phyloP scores from a whole-genome alignment of 1,140 invertebrate species.

The Globodera rostochiensis region DNA sequence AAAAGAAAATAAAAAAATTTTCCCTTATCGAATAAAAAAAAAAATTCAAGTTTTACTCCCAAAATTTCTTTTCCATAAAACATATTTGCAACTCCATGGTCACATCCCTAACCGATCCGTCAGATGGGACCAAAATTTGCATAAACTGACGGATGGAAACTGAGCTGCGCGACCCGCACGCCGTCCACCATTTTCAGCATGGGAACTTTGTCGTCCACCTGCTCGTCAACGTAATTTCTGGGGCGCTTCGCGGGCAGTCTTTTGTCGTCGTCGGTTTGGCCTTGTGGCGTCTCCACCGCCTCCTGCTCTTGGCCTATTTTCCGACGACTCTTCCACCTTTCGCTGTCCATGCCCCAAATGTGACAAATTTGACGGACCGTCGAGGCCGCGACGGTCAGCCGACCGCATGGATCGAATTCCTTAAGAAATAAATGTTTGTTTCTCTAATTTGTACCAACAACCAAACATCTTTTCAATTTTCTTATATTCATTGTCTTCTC shows the following conservation, averaged over 20 bases:
- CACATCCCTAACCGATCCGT: too few species aligned
- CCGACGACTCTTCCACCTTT: not conserved
- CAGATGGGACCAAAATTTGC: too few species aligned
- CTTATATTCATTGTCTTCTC: too few species aligned
- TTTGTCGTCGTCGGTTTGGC: constrained; percentile 24
- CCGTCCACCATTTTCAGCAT: constrained; percentile 14
- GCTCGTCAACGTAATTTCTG: constrained; percentile 18
- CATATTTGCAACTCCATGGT: too few species aligned
- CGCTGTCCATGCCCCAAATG: constrained; percentile 49
- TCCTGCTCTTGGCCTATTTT: constrained; percentile 30
- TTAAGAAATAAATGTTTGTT: not conserved
- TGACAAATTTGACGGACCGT: constrained; percentile 59
- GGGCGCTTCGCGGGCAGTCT: constrained; percentile 21
- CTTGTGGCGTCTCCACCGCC: not conserved
- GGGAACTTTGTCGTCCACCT: constrained; percentile 15
- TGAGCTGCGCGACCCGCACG: constrained; percentile 40
- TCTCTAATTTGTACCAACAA: too few species aligned
- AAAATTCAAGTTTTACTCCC: too few species aligned
- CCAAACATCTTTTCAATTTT: too few species aligned
- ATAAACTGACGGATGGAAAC: constrained; percentile 51
- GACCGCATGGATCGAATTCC: constrained; percentile 62
- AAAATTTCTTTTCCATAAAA: too few species aligned
- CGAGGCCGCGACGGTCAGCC: constrained; percentile 53
- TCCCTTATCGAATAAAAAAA: too few species aligned
- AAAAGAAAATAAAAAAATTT: constrained; percentile 17